These are phyloP conservation scores for Rhagologus leucostigma DNA, from an alignment of 2,113 vertebrate genomes.

Conservation along the genomic window DNA sequence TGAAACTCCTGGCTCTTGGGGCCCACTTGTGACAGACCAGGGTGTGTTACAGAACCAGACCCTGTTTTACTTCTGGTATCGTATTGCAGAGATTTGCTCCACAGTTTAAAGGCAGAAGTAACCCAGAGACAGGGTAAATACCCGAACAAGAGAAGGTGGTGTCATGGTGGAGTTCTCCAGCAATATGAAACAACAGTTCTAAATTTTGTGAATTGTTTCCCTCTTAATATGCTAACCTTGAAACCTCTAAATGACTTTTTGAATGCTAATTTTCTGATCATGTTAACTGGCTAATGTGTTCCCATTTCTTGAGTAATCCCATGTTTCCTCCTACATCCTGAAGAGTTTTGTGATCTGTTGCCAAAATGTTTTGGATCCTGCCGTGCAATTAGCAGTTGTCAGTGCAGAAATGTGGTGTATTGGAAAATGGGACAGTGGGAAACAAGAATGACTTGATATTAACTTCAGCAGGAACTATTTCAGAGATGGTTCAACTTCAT, in stretches of 20 bases:
- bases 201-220: not conserved
- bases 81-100: not conserved
- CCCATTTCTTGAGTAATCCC: conserved; percentile 13
- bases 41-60: not conserved
- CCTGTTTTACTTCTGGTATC: not conserved
- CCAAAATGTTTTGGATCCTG: conserved; percentile 23
- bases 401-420: not conserved
- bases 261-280: conserved; percentile 8
- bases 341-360: conserved; percentile 36
- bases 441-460: not conserved
- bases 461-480: not conserved
- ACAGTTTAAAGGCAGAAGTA: not conserved
- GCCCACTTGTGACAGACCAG: not conserved
- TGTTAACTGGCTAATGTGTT: conserved; percentile 24
- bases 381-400: conserved; percentile 1
- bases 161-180: not conserved
- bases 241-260: not conserved
- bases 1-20: not conserved
- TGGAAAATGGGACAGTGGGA: conserved; percentile 16
- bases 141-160: accelerated
- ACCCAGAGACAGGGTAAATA: not conserved
- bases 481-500: not conserved
- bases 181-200: not conserved
- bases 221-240: not conserved
- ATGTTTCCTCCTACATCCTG: conserved; percentile 7